These are phyloP conservation scores for Phoxinus phoxinus DNA, from an alignment of 2,113 vertebrate species.

Conservation along the genomic window DNA sequence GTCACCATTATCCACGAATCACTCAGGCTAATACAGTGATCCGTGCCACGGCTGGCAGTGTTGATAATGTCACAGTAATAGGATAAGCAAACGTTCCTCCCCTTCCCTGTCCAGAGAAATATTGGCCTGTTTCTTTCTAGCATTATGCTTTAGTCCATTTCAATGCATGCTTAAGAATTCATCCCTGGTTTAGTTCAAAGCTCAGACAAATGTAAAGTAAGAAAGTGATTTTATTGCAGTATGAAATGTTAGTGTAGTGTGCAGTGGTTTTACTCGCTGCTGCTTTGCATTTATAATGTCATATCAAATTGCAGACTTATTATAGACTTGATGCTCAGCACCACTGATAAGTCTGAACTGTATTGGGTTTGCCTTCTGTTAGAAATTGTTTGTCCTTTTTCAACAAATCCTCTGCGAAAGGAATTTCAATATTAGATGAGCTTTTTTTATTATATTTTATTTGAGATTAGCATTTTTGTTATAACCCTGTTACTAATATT, in stretches of 20 bases:
- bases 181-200: constrained; percentile 10
- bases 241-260: constrained; percentile 11
- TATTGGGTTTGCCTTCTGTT: background rate
- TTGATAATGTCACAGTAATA: constrained; percentile 4
- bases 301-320: background rate
- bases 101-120: background rate
- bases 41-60: background rate
- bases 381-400: background rate
- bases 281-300: background rate
- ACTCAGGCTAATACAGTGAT: constrained; percentile 2
- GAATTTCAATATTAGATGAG: background rate
- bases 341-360: background rate
- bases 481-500: background rate
- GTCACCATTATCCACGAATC: constrained; percentile 26
- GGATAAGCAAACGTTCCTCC: background rate
- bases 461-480: background rate
- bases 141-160: background rate
- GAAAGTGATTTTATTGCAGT: background rate
- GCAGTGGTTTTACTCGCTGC: constrained; percentile 6
- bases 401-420: background rate
- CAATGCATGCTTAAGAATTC: background rate
- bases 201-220: background rate
- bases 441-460: background rate
- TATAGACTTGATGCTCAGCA: background rate
- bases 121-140: background rate